Percentiles rank a stretch among this genome's conserved stretches.
Conservation (phyloP, 2,888 invertebrate species). For the Gonocerus acuteangulatus region DNA sequence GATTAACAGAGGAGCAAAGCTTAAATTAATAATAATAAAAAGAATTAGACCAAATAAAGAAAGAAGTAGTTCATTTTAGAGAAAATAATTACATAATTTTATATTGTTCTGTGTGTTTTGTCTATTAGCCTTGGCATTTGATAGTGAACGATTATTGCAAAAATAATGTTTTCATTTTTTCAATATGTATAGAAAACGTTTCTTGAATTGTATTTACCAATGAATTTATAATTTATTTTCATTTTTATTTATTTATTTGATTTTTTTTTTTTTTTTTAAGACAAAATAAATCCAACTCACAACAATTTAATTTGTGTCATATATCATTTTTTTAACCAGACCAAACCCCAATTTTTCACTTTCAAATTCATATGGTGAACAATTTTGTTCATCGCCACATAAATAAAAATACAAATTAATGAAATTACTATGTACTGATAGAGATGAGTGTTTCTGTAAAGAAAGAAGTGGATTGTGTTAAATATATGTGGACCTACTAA, state of each 20-base stretch:
- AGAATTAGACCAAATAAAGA: not conserved
- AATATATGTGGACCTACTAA: not conserved
- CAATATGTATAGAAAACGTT: not conserved
- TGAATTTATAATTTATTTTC: constrained; percentile 13
- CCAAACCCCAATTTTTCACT: constrained; percentile 9
- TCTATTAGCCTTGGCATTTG: constrained; percentile 2
- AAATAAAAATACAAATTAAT: no score
- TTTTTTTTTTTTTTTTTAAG: constrained; percentile 24
- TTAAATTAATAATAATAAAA: not conserved
- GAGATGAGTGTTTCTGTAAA: no score
- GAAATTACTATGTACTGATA: no score
- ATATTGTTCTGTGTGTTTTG: not conserved
- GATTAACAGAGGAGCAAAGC: constrained; percentile 6
- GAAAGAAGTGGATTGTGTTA: no score
- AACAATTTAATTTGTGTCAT: constrained; percentile 32
- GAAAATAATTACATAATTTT: constrained; percentile 9
- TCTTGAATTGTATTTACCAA: constrained; percentile 9
- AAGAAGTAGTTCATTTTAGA: not conserved
- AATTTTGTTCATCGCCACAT: no score
- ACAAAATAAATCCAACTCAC: constrained; percentile 38
- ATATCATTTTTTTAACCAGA: constrained; percentile 18
- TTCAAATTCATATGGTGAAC: not conserved
- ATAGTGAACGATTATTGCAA: constrained; percentile 35
- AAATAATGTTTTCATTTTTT: constrained; percentile 20
- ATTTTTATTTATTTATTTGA: constrained; percentile 10